Percentiles rank a stretch among this genome's conserved stretches.
phyloP scores from a whole-genome alignment of 35 echinoderm and acorn worm genomes.

The Ophiothrix spiculata region DNA sequence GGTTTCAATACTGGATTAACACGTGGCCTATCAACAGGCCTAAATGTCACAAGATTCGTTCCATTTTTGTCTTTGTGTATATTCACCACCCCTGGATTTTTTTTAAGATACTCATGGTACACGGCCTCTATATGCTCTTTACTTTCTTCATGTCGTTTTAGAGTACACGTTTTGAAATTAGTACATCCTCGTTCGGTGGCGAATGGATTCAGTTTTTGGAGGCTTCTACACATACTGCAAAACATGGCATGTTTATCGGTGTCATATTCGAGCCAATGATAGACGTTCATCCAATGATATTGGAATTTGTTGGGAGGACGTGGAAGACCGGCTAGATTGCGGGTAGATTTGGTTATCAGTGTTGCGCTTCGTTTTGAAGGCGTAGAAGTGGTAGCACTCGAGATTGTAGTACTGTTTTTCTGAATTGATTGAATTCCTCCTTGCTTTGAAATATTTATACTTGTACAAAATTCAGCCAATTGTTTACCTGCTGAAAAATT shows the following conservation, averaged over 20 bases:
- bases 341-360: not conserved
- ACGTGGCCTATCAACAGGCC: no score
- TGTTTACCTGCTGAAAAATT: no score
- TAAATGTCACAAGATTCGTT: no score
- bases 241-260: not conserved
- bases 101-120: not conserved
- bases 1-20: no score
- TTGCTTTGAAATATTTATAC: not conserved
- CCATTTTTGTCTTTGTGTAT: no score
- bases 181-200: not conserved
- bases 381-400: not conserved
- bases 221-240: not conserved
- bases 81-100: not conserved
- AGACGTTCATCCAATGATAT: slow-evolving; percentile 3
- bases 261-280: not conserved
- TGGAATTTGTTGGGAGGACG: not conserved
- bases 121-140: not conserved
- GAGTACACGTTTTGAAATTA: slow-evolving; percentile 3
- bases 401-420: not conserved
- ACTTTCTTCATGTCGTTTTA: slow-evolving; percentile 3
- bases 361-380: not conserved
- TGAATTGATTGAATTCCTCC: not conserved
- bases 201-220: not conserved
- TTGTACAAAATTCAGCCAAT: not conserved
- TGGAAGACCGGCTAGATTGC: not conserved